phyloP scores from a whole-genome alignment of 2,888 invertebrate genomes.

The Andrena chrysosceles region DNA sequence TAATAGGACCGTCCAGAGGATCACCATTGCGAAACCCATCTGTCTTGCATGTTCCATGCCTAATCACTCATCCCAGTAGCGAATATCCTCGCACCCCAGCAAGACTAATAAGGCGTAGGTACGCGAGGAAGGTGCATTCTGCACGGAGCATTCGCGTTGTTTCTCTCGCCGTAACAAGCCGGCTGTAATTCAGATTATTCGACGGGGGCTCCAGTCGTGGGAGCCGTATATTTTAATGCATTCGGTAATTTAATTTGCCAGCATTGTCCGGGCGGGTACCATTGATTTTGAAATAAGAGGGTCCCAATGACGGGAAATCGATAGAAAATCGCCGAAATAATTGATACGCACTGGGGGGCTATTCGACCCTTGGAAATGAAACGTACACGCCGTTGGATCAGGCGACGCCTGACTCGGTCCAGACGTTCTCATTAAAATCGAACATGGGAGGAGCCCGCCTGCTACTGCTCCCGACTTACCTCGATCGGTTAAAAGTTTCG shows the following conservation, averaged over 20 bases:
- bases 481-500: constrained; percentile 44
- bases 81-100: neutral
- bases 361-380: constrained; percentile 15
- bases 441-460: neutral
- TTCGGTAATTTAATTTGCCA: constrained; percentile 35
- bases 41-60: neutral
- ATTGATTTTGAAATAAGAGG: constrained; percentile 4
- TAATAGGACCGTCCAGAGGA: constrained; percentile 6
- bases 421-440: constrained; percentile 21
- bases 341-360: constrained; percentile 5
- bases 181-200: constrained; percentile 23
- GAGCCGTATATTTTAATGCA: constrained; percentile 24
- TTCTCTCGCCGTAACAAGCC: neutral
- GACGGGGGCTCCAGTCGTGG: neutral
- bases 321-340: constrained; percentile 32
- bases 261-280: neutral
- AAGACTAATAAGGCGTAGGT: neutral
- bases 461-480: constrained; percentile 27
- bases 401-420: neutral
- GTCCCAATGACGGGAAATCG: constrained; percentile 20
- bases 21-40: neutral
- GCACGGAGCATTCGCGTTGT: constrained; percentile 1
- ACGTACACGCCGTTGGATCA: neutral
- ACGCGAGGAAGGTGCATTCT: neutral
- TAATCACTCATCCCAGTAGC: neutral